A percentile compares a stretch with the other conserved stretches of the same genome.
Conservation (phyloP, 2,797 vertebrate genomes). For the Rhinatrema bivittatum region DNA sequence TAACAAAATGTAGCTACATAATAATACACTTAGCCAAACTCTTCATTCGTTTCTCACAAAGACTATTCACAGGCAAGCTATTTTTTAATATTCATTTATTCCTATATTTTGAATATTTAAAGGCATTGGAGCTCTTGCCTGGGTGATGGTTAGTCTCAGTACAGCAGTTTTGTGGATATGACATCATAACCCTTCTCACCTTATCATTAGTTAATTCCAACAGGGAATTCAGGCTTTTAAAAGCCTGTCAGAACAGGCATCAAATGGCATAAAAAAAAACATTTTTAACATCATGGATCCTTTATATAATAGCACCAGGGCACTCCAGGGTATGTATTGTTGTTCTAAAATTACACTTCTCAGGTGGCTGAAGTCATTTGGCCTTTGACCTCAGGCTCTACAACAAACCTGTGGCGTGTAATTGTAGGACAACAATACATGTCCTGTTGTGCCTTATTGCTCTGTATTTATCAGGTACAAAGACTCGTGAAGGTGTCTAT, state of each 20-base stretch:
- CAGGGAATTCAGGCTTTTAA: conserved; percentile 21
- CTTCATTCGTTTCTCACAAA: no score
- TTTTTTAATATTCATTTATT: no score
- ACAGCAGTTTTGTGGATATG: no score
- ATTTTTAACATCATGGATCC: conserved; percentile 1
- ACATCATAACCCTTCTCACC: no score
- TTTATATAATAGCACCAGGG: conserved; percentile 12
- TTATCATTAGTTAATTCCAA: conserved; percentile 15
- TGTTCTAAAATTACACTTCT: conserved; percentile 18
- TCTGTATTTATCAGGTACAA: conserved; percentile 23
- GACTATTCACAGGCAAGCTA: no score
- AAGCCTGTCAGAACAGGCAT: conserved; percentile 22
- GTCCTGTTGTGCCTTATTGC: conserved; percentile 1
- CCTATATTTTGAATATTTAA: no score
- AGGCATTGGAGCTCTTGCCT: no score
- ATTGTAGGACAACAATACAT: background rate
- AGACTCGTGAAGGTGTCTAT: background rate
- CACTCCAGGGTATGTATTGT: background rate
- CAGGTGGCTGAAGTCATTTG: conserved; percentile 15
- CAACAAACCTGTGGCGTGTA: conserved; percentile 3
- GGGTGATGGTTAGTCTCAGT: no score
- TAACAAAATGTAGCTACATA: no score
- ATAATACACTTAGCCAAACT: no score
- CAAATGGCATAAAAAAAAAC: conserved; percentile 21
- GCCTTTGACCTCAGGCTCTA: conserved; percentile 21